Conservation (phyloP, 2,888 invertebrate genomes). For the Lamellibrachia columna region DNA sequence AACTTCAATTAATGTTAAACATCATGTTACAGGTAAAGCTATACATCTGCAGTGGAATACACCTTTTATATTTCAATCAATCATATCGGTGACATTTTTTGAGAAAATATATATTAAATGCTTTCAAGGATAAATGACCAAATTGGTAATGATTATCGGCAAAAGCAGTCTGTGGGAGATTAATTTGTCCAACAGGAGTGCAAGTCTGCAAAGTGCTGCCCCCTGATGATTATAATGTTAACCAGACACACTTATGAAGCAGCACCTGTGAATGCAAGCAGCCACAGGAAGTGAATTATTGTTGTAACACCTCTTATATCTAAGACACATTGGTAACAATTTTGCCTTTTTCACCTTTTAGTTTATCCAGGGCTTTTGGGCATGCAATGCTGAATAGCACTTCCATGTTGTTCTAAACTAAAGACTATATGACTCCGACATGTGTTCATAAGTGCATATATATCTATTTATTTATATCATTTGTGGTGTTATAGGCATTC, state of each 20-base stretch:
- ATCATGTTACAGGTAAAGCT: neutral
- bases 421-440: too few relatives aligned
- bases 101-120: neutral
- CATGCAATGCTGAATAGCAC: too few relatives aligned
- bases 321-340: too few relatives aligned
- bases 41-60: neutral
- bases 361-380: neutral
- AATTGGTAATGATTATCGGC: too few relatives aligned
- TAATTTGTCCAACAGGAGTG: neutral
- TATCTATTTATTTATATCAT: neutral
- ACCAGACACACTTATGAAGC: neutral
- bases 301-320: too few relatives aligned
- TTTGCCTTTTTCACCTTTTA: neutral
- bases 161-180: neutral
- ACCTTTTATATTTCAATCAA: neutral
- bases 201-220: neutral
- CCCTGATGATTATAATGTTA: neutral
- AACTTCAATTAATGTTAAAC: neutral
- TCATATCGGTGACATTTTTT: neutral
- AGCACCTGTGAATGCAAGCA: neutral
- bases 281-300: neutral
- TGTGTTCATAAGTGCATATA: neutral
- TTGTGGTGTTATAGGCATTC: neutral
- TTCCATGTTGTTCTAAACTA: too few relatives aligned
- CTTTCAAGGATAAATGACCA: too few relatives aligned